Evolutionary conservation across 2,888 invertebrate genomes (phyloP), one percentile per base, ranked within the genome.

Genomic region (Campoletis raptor): DNA sequence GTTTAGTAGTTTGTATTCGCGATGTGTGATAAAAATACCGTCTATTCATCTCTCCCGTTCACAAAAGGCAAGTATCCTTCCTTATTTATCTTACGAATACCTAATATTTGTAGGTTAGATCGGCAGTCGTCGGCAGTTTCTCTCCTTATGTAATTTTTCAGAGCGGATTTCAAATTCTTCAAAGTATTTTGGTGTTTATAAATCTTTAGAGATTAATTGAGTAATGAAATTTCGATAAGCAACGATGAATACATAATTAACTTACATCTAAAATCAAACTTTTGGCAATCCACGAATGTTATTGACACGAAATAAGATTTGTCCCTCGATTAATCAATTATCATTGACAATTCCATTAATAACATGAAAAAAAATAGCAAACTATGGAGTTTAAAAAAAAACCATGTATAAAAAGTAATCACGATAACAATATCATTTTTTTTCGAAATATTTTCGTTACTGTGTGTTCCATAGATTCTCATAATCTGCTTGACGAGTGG

Each of bases 401-500:
- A 30, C 57, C 12, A 10, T 12, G 10, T 9, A 21, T 10, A 30
- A 12, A 57, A 30, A 30, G 24, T 57, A 3, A 10, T 24, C 10
- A 57, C 2, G 12, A 12, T 24, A 24, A 57, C 2, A 30, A 12
- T 15, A 36, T 72, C 15, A 18, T 72, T 15, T 45, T 15, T 2
- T 36, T 36, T 4, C n/a, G 7, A 7, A 40, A 2, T 0, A 45
- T 70, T 73, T 78, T 88, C 89, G 90, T 87, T 80, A 94, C 52
- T 52, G 10, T 45, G 21, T 12, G 9, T 10, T 76, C 18, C 94
- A 48, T 91, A 97, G 97, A 96, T 97, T 84, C 95, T 97, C 83
- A 94, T 97, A 91, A 95, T 97, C 92, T 97, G 97, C 88, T 95
- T 97, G 88, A 96, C 97, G 74, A 96, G 97, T 57, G 97, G 98